Percentiles rank a stretch among this genome's conserved stretches.
phyloP scores from a whole-genome alignment of 2,797 vertebrate species.

The Rhabdophis nuchalis region DNA sequence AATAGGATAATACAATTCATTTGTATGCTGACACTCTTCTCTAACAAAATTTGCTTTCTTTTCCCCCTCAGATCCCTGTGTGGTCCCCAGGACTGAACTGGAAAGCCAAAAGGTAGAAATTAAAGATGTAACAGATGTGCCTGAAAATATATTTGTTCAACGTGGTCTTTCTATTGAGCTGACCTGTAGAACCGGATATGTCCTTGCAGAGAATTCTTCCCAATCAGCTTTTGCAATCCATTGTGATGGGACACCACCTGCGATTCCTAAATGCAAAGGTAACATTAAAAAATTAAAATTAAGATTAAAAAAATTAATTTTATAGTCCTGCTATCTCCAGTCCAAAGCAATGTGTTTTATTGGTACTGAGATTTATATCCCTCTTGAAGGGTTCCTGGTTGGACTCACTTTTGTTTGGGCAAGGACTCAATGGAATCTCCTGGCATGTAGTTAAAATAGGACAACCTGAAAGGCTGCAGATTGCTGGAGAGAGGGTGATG shows the following conservation, averaged over 20 bases:
- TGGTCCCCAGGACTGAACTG: not conserved
- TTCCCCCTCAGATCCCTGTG: not conserved
- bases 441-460: too few relatives aligned
- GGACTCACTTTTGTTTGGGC: too few relatives aligned
- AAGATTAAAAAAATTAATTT: not conserved
- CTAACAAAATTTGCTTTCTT: not conserved
- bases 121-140: not conserved
- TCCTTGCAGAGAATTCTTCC: not conserved
- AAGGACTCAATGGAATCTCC: too few relatives aligned
- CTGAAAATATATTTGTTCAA: not conserved
- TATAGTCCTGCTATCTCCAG: not conserved
- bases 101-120: not conserved
- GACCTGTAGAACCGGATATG: not conserved
- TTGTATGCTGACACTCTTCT: not conserved
- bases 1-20: not conserved
- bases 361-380: too few relatives aligned
- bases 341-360: not conserved
- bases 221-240: not conserved
- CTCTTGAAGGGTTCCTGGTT: not conserved
- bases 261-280: not conserved
- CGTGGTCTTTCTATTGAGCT: not conserved
- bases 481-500: too few relatives aligned
- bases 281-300: not conserved
- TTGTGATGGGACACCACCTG: not conserved
- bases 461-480: too few relatives aligned